Base-by-base conservation (phyloP, 92 coral and sea anemone genomes). In the Epizoanthus ramosus region DNA sequence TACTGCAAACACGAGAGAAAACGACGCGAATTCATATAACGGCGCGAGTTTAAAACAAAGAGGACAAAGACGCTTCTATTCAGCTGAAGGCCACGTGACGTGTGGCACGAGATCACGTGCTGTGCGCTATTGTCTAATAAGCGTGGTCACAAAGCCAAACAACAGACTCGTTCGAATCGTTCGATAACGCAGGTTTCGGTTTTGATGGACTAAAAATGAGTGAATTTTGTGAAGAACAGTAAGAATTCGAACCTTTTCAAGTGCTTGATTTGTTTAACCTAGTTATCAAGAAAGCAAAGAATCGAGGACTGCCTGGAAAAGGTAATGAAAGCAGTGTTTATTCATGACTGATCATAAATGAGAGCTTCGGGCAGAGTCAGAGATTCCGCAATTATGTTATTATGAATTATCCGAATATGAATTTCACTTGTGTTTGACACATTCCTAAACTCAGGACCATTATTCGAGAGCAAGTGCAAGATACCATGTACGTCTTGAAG, bases 191-290 rank as follows among this genome's bases (percentile, higher is more conserved):
- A 28, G 31, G n/a, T n/a, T 28, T 28, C 25, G 24, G 68, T n/a
- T 63, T 63, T n/a, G 68, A 24, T 63, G 68, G 25, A 63, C 12
- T 63, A 63, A 63, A 63, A 19, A 63, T 63, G 68, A 17, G 33
- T 63, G 68, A 63, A 63, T 63, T 63, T 63, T 63, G n/a, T 63
- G 68, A 63, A 63, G 68, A 63, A 63, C 68, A 63, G 68, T 31
- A 63, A 63, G 68, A 63, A 63, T 63, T 63, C 68, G 68, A 63
- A 63, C 4, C 33, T 63, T 63, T 63, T 63, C 68, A 60, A 68
- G 73, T 68, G 73, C 50, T 68, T 68, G 73, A 68, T 68, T 68
- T 68, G 52, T 31, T 35, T 69, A 69, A 69, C 74, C 74, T 69
- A 69, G 74, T 69, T 37, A 69, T 69, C 74, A 37, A 69, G 74